Conservation (phyloP, 1,140 invertebrate species). For the Rhopalosiphum padi region DNA sequence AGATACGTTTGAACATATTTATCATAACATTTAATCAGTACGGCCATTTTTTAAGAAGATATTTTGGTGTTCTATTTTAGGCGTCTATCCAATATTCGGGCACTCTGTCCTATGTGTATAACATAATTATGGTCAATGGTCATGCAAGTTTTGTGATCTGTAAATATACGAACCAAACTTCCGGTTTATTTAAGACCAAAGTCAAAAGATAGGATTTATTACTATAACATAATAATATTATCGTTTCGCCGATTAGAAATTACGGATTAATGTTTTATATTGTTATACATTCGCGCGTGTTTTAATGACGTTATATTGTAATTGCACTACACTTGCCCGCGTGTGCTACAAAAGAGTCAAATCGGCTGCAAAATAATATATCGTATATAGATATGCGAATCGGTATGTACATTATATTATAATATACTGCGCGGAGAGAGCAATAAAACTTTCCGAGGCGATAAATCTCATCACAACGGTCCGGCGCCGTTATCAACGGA, state of each 20-base stretch:
- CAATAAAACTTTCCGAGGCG: not conserved
- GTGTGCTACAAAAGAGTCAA: not conserved
- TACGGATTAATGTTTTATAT: not conserved
- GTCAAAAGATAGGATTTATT: not conserved
- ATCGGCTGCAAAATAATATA: not conserved
- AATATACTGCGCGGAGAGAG: not conserved
- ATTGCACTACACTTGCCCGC: not conserved
- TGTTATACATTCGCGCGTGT: not conserved
- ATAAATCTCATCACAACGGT: not conserved
- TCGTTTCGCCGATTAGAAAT: too few relatives aligned
- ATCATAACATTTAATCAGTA: too few relatives aligned
- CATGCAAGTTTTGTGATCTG: not conserved
- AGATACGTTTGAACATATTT: too few relatives aligned
- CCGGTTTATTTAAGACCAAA: not conserved
- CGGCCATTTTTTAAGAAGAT: too few relatives aligned
- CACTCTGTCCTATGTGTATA: too few relatives aligned
- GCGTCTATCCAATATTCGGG: too few relatives aligned
- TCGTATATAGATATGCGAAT: not conserved
- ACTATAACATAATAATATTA: not conserved
- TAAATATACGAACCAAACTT: not conserved
- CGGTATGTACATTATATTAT: too few relatives aligned
- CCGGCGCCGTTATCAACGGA: not conserved
- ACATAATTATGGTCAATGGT: too few relatives aligned
- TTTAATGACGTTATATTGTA: not conserved
- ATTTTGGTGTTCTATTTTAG: too few relatives aligned